Conservation (phyloP, 2,797 vertebrate genomes). For the Balearica regulorum region DNA sequence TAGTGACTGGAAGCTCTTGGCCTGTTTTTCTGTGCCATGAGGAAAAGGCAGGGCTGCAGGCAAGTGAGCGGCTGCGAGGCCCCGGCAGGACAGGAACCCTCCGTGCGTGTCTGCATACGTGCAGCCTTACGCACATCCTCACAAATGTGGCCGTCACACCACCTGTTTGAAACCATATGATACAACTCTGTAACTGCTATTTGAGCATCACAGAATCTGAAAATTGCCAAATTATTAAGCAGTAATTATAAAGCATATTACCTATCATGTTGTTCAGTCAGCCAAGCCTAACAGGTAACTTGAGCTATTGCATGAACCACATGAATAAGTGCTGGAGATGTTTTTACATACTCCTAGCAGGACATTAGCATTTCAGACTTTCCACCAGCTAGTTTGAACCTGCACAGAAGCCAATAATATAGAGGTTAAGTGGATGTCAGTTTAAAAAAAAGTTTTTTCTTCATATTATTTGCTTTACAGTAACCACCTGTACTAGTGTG, state of each 20-base stretch:
- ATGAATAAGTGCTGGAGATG: background rate
- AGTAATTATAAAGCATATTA: background rate
- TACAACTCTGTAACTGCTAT: background rate
- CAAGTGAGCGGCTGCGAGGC: fast-evolving
- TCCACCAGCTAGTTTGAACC: background rate
- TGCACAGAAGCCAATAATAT: background rate
- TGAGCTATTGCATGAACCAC: background rate
- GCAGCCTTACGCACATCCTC: background rate
- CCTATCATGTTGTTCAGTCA: background rate
- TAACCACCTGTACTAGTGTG: background rate
- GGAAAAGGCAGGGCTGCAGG: background rate
- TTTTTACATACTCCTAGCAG: background rate
- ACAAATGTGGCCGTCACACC: background rate
- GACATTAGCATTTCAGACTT: background rate
- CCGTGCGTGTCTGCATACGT: fast-evolving
- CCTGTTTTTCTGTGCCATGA: background rate
- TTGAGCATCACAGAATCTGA: background rate
- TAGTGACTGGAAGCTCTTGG: background rate
- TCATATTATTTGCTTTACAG: background rate
- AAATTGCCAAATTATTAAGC: background rate
- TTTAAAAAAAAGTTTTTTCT: background rate
- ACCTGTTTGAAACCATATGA: background rate
- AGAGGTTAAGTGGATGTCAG: background rate
- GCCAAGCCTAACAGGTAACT: background rate
- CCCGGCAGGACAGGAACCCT: background rate